Evolutionary conservation across 2,113 vertebrate genomes (phyloP).

Genomic region (Dryoscopus gambensis): DNA sequence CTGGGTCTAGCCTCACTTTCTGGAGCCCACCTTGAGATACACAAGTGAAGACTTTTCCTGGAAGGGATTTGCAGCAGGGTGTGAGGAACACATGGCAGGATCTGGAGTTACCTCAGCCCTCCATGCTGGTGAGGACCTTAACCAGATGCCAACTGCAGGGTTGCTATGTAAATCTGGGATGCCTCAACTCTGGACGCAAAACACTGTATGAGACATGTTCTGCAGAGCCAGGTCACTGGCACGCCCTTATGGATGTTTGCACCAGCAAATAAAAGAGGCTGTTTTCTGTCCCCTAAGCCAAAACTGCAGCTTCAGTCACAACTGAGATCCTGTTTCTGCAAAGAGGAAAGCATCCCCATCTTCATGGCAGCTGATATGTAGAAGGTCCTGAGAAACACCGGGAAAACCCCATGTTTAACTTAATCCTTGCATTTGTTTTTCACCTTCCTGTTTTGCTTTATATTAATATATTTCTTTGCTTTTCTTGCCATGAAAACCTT

Average conservation of each 20-base stretch:
- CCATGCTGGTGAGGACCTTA: background rate
- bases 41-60: background rate
- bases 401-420: background rate
- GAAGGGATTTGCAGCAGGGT: background rate
- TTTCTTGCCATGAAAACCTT: background rate
- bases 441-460: background rate
- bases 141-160: background rate
- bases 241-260: background rate
- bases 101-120: background rate
- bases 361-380: background rate
- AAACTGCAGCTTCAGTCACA: background rate
- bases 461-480: background rate
- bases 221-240: background rate
- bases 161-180: fast-evolving
- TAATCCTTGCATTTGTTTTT: background rate
- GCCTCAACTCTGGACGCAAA: background rate
- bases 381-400: background rate
- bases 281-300: background rate
- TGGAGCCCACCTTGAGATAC: background rate
- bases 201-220: fast-evolving
- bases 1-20: background rate
- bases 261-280: background rate
- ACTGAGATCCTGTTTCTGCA: background rate
- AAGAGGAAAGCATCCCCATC: background rate
- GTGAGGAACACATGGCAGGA: fast-evolving